A percentile compares a stretch with the other conserved stretches of the same genome.
Evolutionary conservation across 2,888 invertebrate species (phyloP).

Genomic region (Drosophila gaucha): DNA sequence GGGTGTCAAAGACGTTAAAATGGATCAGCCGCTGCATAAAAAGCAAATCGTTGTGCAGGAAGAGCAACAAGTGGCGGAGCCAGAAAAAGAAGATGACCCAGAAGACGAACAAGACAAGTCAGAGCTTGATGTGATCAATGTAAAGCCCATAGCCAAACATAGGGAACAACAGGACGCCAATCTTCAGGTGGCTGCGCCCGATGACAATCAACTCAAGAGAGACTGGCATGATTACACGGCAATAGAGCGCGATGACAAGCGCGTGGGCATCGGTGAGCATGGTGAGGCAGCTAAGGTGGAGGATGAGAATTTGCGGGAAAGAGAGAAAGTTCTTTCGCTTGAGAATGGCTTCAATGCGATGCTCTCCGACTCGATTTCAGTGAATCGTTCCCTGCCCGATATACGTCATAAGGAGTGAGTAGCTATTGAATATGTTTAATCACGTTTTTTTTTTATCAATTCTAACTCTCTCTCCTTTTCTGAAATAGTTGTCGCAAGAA

Average conservation of each 20-base stretch:
- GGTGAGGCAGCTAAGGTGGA: slow-evolving; percentile 89
- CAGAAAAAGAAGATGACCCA: slow-evolving; percentile 14
- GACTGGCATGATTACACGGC: slow-evolving; percentile 93
- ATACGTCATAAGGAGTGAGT: slow-evolving; percentile 88
- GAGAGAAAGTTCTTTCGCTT: slow-evolving; percentile 88
- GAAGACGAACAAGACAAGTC: slow-evolving; percentile 15
- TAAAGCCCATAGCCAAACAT: not conserved
- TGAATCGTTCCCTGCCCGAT: slow-evolving; percentile 93
- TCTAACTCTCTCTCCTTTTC: not conserved
- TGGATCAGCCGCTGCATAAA: slow-evolving; percentile 31
- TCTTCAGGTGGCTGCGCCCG: slow-evolving; percentile 48
- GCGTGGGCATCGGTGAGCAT: slow-evolving; percentile 90
- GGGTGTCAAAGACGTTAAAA: slow-evolving; percentile 8
- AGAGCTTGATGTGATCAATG: not conserved
- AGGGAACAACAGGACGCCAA: not conserved
- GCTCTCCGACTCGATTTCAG: slow-evolving; percentile 94
- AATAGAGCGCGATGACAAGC: slow-evolving; percentile 87
- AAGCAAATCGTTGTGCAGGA: slow-evolving; percentile 6
- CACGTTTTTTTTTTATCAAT: not conserved
- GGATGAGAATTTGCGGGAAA: slow-evolving; percentile 87
- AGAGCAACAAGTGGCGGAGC: slow-evolving; percentile 1
- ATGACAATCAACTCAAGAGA: slow-evolving; percentile 85
- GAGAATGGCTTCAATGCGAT: slow-evolving; percentile 98
- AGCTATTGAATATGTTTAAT: not conserved
- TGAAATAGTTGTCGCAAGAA: slow-evolving; percentile 77